phyloP scores from a whole-genome alignment of 2,797 vertebrate species.

The Rhodeus uyekii region DNA sequence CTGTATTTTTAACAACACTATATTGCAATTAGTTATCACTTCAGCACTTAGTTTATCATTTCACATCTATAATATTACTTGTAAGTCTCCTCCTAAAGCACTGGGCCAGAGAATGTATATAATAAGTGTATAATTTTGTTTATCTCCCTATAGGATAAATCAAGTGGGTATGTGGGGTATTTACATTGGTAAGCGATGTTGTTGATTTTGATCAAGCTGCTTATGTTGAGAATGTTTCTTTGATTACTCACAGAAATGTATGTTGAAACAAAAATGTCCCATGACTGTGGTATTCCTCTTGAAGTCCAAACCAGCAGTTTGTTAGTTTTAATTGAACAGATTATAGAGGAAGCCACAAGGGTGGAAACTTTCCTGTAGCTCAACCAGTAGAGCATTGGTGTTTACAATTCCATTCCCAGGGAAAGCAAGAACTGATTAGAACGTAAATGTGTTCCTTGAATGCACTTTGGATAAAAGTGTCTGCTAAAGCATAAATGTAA shows the following conservation, averaged over 20 bases:
- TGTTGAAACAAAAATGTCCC: neutral
- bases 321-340: conserved; percentile 61
- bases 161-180: neutral
- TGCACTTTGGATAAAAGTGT: too few species aligned
- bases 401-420: too few species aligned
- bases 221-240: conserved; percentile 6
- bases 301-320: neutral
- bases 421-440: too few species aligned
- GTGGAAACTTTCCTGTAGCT: too few species aligned
- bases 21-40: too few species aligned
- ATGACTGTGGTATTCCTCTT: neutral
- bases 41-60: too few species aligned
- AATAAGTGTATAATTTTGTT: neutral
- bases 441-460: too few species aligned
- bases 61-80: too few species aligned
- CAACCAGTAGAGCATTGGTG: too few species aligned
- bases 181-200: neutral
- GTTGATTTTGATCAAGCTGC: conserved; percentile 1
- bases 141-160: neutral
- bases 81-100: neutral
- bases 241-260: conserved; percentile 10
- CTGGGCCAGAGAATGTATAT: neutral
- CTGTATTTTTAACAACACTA: too few species aligned
- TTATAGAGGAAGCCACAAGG: conserved; percentile 63
- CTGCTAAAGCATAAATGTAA: too few species aligned